Base-by-base conservation (phyloP, 1,140 invertebrate species). In the Anoplophora glabripennis region DNA sequence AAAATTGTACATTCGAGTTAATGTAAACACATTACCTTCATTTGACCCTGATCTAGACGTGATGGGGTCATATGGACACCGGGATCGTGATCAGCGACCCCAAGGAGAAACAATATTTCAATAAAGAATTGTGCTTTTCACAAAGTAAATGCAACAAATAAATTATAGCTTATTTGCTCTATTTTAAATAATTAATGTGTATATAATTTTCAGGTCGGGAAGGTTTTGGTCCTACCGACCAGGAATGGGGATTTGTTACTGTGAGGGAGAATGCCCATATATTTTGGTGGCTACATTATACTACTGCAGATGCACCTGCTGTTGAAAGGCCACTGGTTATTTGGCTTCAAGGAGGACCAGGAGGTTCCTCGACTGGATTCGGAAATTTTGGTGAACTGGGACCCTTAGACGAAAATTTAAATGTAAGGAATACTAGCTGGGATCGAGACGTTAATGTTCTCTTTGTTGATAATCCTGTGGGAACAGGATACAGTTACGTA, bases 391-490 rank as follows among this genome's bases (percentile, higher is more conserved):
- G 83, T 47, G 87, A 91, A 68, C 67, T 92, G 0, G 90, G 90
- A 3, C 89, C 89, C 0, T 70, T 86, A 0, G 84, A 89, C 70
- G 62, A 82, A 0, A 73, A 87, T 21, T 75, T 88, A 0, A 80
- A 87, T 17, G 75, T 79, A 10, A 82, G 91, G 65, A 84, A 87
- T 59, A 78, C 79, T 62, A 87, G 86, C 10, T 94, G 91, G 91
- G 87, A 90, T 75, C 78, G 76, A 15, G 40, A 70, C 33, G 85
- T 88, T 66, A 94, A 93, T 72, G 81, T 96, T 5, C 67, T 95
- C 1, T 94, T 93, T 71, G 83, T 94, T 12, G 92, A 95, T 69
- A 94, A 92, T 75, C 92, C 92, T 1, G 91, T 95, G 4, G 92
- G 92, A 1, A 83, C 89, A n/a, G 92, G 92, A 0, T 95, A 84